These are phyloP conservation scores for Dermatemys mawii DNA, from an alignment of 2,113 vertebrate species.

Conservation along the genomic window DNA sequence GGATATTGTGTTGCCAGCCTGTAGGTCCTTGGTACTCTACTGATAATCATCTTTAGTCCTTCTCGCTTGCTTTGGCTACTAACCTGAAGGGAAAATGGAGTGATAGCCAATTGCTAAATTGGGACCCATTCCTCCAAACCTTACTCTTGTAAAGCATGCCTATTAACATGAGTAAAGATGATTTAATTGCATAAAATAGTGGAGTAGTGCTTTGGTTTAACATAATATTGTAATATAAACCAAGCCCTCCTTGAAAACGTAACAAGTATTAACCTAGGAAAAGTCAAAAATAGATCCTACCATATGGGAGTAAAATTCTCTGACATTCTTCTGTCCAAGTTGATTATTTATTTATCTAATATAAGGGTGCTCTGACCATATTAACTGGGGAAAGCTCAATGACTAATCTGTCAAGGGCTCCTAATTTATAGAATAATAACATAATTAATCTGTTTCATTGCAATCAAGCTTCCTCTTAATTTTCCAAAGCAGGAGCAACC, in stretches of 20 bases:
- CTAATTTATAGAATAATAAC: background rate
- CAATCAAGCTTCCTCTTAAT: background rate
- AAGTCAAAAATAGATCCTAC: background rate
- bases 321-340: background rate
- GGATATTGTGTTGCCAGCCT: background rate
- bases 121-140: background rate
- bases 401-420: background rate
- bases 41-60: background rate
- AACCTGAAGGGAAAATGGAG: background rate
- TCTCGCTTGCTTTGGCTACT: background rate
- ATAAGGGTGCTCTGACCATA: background rate
- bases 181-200: background rate
- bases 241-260: background rate
- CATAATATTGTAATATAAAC: background rate
- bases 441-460: background rate
- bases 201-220: background rate
- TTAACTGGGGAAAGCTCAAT: background rate
- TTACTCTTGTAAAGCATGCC: background rate
- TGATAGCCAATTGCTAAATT: background rate
- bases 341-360: background rate
- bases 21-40: background rate
- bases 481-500: background rate
- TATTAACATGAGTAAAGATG: background rate
- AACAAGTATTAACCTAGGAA: background rate
- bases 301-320: background rate